Evolutionary conservation across 2,113 vertebrate genomes (phyloP).

Genomic region (Stigmatopora nigra): DNA sequence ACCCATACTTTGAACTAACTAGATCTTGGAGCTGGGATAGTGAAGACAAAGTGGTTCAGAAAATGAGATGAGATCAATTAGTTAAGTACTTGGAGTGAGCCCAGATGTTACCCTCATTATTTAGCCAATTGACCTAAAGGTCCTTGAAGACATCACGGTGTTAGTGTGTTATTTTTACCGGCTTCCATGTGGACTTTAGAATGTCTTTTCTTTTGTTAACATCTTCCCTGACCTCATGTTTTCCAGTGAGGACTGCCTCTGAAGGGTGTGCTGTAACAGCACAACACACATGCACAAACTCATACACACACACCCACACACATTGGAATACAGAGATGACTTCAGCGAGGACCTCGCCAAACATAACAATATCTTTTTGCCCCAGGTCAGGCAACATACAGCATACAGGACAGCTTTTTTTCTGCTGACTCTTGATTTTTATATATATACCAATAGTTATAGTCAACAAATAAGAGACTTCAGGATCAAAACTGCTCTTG

Average conservation of each 20-base stretch:
- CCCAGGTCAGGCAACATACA: slow-evolving; percentile 16
- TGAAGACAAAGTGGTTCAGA: no score
- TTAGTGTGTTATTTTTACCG: slow-evolving; percentile 45
- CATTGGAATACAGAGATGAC: slow-evolving; percentile 32
- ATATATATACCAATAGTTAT: slow-evolving; percentile 6
- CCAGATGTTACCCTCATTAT: slow-evolving; percentile 13
- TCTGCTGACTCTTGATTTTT: slow-evolving; percentile 4
- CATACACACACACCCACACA: background rate
- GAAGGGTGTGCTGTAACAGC: slow-evolving; percentile 36
- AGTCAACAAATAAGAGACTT: slow-evolving; percentile 26
- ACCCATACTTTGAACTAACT: no score
- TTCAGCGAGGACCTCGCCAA: slow-evolving; percentile 38
- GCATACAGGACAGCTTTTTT: background rate
- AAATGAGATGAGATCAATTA: no score
- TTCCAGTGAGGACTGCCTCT: slow-evolving; percentile 62
- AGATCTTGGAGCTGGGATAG: no score
- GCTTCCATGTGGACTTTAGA: slow-evolving; percentile 31
- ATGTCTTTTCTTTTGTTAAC: slow-evolving; percentile 55
- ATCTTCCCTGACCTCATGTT: slow-evolving; percentile 72
- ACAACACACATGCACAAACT: slow-evolving; percentile 18
- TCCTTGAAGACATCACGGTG: slow-evolving; percentile 34
- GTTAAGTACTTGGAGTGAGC: slow-evolving; percentile 4
- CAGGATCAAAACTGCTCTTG: slow-evolving; percentile 17
- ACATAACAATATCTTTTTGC: slow-evolving; percentile 21
- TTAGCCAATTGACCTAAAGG: slow-evolving; percentile 5